A percentile compares a stretch with the other conserved stretches of the same genome.
phyloP scores from a whole-genome alignment of 1,140 invertebrate genomes.

The Trachymyrmex septentrionalis region DNA sequence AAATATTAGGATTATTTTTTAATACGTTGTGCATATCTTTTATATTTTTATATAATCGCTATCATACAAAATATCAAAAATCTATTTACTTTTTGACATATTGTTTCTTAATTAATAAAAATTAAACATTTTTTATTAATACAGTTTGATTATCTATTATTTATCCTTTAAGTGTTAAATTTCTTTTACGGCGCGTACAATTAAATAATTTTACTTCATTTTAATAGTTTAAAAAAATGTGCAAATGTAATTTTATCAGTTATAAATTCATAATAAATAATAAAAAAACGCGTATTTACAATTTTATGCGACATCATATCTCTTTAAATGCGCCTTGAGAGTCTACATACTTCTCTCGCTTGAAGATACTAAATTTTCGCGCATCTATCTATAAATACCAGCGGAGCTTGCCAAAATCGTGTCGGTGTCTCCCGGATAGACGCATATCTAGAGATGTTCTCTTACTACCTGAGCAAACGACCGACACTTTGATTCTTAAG shows the following conservation, averaged over 20 bases:
- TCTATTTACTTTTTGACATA: background rate
- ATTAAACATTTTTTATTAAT: background rate
- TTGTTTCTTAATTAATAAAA: background rate
- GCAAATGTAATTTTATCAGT: slow-evolving; percentile 2
- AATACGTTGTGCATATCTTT: background rate
- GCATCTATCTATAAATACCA: slow-evolving; percentile 60
- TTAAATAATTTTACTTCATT: background rate
- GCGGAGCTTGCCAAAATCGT: slow-evolving; percentile 53
- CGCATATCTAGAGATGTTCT: slow-evolving; percentile 39
- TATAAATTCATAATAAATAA: background rate
- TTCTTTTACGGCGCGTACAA: background rate
- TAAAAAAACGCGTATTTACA: background rate
- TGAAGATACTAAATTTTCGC: slow-evolving; percentile 53
- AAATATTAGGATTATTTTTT: background rate
- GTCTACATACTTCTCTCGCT: slow-evolving; percentile 18
- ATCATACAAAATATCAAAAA: background rate
- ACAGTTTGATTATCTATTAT: background rate
- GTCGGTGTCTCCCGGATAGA: slow-evolving; percentile 57
- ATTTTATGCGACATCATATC: background rate
- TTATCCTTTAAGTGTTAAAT: background rate
- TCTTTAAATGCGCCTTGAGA: background rate
- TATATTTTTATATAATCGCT: background rate
- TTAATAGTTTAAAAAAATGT: background rate
- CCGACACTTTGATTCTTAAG: background rate
- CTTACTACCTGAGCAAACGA: background rate